Evolutionary conservation across 2,888 invertebrate genomes (phyloP), one percentile per base, ranked within the genome.

Genomic region (Pristionchus entomophagus): DNA sequence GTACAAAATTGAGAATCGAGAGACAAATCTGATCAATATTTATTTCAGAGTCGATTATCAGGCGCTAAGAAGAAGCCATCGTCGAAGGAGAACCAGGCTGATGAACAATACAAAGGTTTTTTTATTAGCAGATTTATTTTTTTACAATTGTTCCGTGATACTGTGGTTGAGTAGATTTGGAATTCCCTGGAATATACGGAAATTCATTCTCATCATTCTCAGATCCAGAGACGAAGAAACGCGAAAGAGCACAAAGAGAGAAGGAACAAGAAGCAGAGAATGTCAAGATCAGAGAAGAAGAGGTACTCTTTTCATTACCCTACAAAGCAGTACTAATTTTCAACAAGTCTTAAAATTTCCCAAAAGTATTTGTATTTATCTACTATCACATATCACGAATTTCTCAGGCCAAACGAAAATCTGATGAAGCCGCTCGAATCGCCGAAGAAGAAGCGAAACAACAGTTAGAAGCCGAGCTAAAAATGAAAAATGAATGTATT

Each of bases 161-260:
- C 2, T 45, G 32, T 22, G 5, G 17, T 22, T n/a, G 77, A 77
- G 1, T 3, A 29, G 19, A 78, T 10, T 2, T 32, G 62, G 26
- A n/a, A 69, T 45, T 45, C 8, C 6, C 45, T 45, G 14, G 14
- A 45, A 45, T 45, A 38, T 10, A 69, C 26, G 8, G 26, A 22
- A 38, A 69, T 38, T 22, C 35, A 69, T 38, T n/a, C n/a, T n/a
- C n/a, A n/a, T n/a, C n/a, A n/a, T n/a, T 84, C 87, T 26, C 82
- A 90, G 90, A 90, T 78, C 89, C 90, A 0, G 88, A 89, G 3
- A 88, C 89, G 0, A 87, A 88, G 85, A 90, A 90, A 85, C 85
- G 86, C 10, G 89, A 89, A 82, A 86, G 89, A 1, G 89, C 88
- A 59, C 88, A 89, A 82, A 84, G 88, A 19, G 88, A 89, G 84